phyloP scores from a whole-genome alignment of 2,888 invertebrate species.

The Agonum fuliginosum region DNA sequence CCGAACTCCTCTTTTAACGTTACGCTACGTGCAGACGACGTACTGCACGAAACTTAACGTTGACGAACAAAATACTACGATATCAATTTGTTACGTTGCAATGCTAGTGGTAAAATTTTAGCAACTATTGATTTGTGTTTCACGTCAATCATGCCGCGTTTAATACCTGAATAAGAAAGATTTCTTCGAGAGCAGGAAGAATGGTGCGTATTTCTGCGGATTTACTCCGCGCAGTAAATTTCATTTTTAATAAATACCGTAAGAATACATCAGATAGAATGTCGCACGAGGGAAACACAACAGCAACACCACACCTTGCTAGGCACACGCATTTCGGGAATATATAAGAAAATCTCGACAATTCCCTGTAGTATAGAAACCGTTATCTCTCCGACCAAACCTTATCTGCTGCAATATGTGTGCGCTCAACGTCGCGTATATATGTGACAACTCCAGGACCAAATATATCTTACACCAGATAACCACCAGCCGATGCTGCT shows the following conservation, averaged over 20 bases:
- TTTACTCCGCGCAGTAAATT: conserved; percentile 45
- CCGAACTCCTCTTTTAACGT: conserved; percentile 45
- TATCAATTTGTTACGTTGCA: conserved; percentile 35
- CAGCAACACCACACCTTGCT: not conserved
- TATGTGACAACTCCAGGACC: conserved; percentile 70
- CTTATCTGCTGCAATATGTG: conserved; percentile 69
- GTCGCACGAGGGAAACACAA: conserved; percentile 36
- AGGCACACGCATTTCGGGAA: conserved; percentile 39
- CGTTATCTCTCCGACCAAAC: conserved; percentile 63
- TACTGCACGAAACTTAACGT: not conserved
- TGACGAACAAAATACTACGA: conserved; percentile 23
- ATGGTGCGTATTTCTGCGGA: conserved; percentile 17
- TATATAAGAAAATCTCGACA: conserved; percentile 54
- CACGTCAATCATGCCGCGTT: not conserved
- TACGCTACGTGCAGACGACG: conserved; percentile 29
- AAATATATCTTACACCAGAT: conserved; percentile 68
- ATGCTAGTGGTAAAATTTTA: no score
- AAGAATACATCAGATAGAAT: conserved; percentile 42
- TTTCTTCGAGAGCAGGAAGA: conserved; percentile 6
- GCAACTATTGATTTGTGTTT: not conserved
- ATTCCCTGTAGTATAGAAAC: conserved; percentile 52
- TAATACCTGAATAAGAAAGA: conserved; percentile 19
- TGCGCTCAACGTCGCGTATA: conserved; percentile 64
- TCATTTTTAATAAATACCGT: conserved; percentile 53
- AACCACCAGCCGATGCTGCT: conserved; percentile 48